Evolutionary conservation across 2,797 vertebrate genomes (phyloP), one percentile per base, ranked within the genome.

Genomic region (Setipinna tenuifilis): DNA sequence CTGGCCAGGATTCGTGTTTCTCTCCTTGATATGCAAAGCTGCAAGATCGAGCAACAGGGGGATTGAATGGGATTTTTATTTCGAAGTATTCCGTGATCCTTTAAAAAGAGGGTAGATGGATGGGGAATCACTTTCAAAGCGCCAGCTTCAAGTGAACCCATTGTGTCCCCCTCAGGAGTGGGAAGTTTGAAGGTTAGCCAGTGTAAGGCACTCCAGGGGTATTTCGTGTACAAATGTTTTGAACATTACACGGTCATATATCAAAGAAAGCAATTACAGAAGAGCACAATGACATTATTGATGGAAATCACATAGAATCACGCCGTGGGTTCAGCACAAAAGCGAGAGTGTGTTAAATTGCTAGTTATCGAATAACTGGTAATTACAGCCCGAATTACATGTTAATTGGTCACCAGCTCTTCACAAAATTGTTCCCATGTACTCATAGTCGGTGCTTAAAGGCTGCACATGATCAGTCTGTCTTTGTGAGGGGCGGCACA

Each of bases 351-450:
- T 87, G 25, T 75, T 19, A 87, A 88, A 87, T 83, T 85, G 81
- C 80, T 84, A 85, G 87, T 87, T 90, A 90, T 88, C 87, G 85
- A 82, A 83, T 87, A 71, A 85, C 83, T 81, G 81, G 87, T 61
- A 85, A 85, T 87, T 90, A 86, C 50, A 41, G 78, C 88, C 88
- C 5, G 78, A 88, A 89, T 89, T 81, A 89, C 87, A 35, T 80
- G 82, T 85, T 86, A 86, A 87, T 88, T 87, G 85, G 78, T 86
- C 87, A 86, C 28, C 83, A 84, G 86, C 86, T 82, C 85, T 87
- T 86, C 83, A 65, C 62, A 25, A 87, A 88, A 90, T 90, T 90
- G 87, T 81, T 90, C 85, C 87, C 89, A 90, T 83, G 83, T 84
- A 87, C 25, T 75, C 31, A 35, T 75, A 6, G 14, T 35, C 28